Percentiles rank a stretch among this genome's conserved stretches.
These are phyloP conservation scores for Luffia ferchaultella DNA, from an alignment of 2,888 invertebrate species.

Conservation along the genomic window DNA sequence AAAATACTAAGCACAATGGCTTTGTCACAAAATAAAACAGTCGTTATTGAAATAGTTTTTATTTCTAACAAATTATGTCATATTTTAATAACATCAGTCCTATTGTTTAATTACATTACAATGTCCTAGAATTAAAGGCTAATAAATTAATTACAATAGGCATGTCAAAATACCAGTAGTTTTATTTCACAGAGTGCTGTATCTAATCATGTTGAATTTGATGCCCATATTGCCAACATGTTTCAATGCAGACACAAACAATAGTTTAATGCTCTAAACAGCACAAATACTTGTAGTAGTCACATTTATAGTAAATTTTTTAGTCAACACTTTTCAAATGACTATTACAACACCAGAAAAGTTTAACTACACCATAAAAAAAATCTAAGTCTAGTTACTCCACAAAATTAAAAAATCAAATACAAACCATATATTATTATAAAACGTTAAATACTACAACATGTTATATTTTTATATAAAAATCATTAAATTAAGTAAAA, in stretches of 20 bases:
- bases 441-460: too few relatives aligned
- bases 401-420: too few relatives aligned
- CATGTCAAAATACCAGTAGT: neutral
- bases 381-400: too few relatives aligned
- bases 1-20: too few relatives aligned
- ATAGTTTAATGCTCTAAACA: neutral
- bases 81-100: conserved; percentile 42
- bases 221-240: neutral
- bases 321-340: neutral
- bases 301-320: neutral
- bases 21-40: too few relatives aligned
- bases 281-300: neutral
- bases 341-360: neutral
- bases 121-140: conserved; percentile 19
- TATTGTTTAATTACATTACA: conserved; percentile 28
- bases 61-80: conserved; percentile 42
- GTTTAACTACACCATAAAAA: too few relatives aligned
- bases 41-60: conserved; percentile 34
- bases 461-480: too few relatives aligned
- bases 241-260: neutral
- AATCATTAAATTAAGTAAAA: too few relatives aligned
- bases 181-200: too few relatives aligned
- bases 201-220: too few relatives aligned
- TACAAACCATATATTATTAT: too few relatives aligned
- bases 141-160: conserved; percentile 2